A percentile compares a stretch with the other conserved stretches of the same genome.
Evolutionary conservation across 2,888 invertebrate species (phyloP).

Genomic region (Busseola fusca): DNA sequence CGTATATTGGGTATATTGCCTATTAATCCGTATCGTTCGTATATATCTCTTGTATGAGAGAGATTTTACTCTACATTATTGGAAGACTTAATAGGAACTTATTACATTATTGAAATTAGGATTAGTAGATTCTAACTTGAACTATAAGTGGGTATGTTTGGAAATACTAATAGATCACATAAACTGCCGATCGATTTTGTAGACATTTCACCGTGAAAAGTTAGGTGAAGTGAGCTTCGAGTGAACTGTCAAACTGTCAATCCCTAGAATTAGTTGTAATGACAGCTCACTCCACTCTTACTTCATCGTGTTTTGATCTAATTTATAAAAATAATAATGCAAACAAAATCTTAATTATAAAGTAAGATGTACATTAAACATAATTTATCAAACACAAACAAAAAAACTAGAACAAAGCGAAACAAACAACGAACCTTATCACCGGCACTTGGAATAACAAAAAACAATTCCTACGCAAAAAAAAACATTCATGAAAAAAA

Average conservation of each 20-base stretch:
- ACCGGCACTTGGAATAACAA: constrained; percentile 79
- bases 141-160: not conserved
- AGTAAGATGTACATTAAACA: constrained; percentile 24
- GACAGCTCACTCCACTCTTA: no score
- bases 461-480: constrained; percentile 78
- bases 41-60: not conserved
- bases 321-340: not conserved
- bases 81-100: not conserved
- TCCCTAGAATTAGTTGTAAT: no score
- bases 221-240: no score
- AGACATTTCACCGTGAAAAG: no score
- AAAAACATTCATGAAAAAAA: constrained; percentile 65
- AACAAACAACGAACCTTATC: constrained; percentile 65
- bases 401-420: constrained; percentile 54
- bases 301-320: not conserved
- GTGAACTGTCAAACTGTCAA: no score
- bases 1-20: not conserved
- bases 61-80: not conserved
- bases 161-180: no score
- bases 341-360: constrained; percentile 4
- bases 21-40: not conserved
- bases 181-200: no score
- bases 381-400: constrained; percentile 40
- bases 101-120: not conserved
- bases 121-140: not conserved